Evolutionary conservation across 2,797 vertebrate species (phyloP).

Genomic region (Kryptopterus vitreolus): DNA sequence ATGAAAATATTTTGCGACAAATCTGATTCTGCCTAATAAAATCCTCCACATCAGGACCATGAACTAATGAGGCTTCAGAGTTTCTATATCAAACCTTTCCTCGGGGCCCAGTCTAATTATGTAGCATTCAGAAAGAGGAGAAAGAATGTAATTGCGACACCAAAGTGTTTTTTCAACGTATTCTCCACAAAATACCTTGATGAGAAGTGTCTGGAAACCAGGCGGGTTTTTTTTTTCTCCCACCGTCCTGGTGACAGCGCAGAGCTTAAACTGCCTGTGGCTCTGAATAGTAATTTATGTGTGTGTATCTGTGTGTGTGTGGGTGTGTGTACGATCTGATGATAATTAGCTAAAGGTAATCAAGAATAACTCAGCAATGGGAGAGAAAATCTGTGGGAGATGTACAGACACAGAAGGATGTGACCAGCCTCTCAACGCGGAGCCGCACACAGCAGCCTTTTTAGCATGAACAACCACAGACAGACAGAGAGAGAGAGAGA

Average conservation of each 20-base stretch:
- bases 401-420: constrained; percentile 70
- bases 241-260: constrained; percentile 36
- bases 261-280: constrained; percentile 48
- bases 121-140: constrained; percentile 45
- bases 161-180: constrained; percentile 51
- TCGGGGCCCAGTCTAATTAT: constrained; percentile 47
- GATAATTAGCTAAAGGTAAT: constrained; percentile 64
- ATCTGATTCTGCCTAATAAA: constrained; percentile 13
- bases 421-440: constrained; percentile 78
- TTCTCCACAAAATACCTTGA: constrained; percentile 38
- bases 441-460: constrained; percentile 76
- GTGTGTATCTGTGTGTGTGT: constrained; percentile 21
- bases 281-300: constrained; percentile 49
- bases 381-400: constrained; percentile 63
- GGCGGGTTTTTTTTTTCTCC: neutral
- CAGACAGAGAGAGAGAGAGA: constrained; percentile 29
- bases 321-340: constrained; percentile 58
- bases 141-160: constrained; percentile 49
- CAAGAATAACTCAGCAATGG: constrained; percentile 57
- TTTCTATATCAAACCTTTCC: constrained; percentile 38
- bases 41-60: constrained; percentile 36
- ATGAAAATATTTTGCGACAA: constrained; percentile 52
- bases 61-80: constrained; percentile 48
- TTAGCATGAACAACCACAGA: constrained; percentile 66
- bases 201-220: constrained; percentile 32